These are phyloP conservation scores for Mercenaria mercenaria DNA, from an alignment of 1,140 invertebrate genomes.

Conservation along the genomic window DNA sequence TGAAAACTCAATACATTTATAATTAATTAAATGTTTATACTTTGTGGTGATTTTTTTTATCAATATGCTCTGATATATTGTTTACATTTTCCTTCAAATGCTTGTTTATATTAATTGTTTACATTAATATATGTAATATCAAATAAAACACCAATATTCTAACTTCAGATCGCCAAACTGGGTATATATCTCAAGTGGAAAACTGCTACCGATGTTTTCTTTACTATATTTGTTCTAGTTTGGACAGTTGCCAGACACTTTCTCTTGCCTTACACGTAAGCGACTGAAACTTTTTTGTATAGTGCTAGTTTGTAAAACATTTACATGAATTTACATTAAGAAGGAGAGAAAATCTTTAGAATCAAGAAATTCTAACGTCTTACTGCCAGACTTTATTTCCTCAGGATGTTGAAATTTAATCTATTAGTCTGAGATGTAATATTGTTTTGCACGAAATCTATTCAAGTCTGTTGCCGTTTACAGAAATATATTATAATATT, in stretches of 20 bases:
- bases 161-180: constrained; percentile 21
- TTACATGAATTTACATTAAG: no score
- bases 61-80: no score
- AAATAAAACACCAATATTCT: no score
- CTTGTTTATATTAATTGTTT: no score
- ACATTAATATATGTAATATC: no score
- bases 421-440: background rate
- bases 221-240: background rate
- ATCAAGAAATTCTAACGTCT: background rate
- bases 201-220: background rate
- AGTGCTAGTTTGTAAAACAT: background rate
- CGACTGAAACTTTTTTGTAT: background rate
- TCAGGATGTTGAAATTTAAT: background rate
- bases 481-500: no score
- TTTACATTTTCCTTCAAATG: no score
- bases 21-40: no score
- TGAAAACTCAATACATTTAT: no score
- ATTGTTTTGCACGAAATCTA: background rate
- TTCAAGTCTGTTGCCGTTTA: no score
- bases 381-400: background rate
- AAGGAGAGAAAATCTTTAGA: no score
- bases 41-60: no score
- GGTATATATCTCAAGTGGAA: constrained; percentile 44
- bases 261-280: constrained; percentile 17
- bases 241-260: constrained; percentile 10